Evolutionary conservation across 2,113 vertebrate species (phyloP).

Genomic region (Mormyrus lacerda): DNA sequence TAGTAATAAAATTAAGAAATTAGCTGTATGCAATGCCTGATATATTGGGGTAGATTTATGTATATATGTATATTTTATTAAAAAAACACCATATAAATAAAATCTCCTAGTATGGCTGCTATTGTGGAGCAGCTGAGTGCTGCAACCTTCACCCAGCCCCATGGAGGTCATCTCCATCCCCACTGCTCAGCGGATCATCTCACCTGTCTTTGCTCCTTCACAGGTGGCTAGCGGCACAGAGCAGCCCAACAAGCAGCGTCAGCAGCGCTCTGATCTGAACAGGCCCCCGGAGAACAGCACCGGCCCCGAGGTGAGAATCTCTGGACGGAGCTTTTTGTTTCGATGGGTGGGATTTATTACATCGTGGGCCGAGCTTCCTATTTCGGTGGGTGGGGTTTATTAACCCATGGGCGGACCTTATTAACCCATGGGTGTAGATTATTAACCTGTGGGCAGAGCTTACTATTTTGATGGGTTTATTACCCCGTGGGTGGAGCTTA

Average conservation of each 20-base stretch:
- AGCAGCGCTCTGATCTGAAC: conserved; percentile 71
- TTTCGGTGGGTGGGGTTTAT: background rate
- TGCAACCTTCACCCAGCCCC: background rate
- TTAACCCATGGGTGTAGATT: background rate
- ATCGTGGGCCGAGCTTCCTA: background rate
- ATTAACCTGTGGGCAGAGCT: background rate
- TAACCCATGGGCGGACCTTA: too few species aligned
- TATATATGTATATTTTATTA: background rate
- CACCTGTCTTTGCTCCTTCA: background rate
- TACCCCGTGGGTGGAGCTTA: background rate
- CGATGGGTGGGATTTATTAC: background rate
- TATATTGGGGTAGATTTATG: background rate
- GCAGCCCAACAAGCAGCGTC: conserved; percentile 69
- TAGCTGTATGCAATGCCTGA: background rate
- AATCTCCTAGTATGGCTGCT: background rate
- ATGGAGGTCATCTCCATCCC: background rate
- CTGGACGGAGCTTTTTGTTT: background rate
- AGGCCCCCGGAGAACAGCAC: conserved; percentile 69
- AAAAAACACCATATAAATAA: background rate
- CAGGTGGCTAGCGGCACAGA: conserved; percentile 69
- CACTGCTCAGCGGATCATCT: background rate
- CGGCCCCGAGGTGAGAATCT: conserved; percentile 57
- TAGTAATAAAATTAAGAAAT: background rate
- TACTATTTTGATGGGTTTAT: background rate
- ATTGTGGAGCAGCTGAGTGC: background rate